Evolutionary conservation across 2,113 vertebrate species (phyloP).

Genomic region (Chascanopsetta lugubris): DNA sequence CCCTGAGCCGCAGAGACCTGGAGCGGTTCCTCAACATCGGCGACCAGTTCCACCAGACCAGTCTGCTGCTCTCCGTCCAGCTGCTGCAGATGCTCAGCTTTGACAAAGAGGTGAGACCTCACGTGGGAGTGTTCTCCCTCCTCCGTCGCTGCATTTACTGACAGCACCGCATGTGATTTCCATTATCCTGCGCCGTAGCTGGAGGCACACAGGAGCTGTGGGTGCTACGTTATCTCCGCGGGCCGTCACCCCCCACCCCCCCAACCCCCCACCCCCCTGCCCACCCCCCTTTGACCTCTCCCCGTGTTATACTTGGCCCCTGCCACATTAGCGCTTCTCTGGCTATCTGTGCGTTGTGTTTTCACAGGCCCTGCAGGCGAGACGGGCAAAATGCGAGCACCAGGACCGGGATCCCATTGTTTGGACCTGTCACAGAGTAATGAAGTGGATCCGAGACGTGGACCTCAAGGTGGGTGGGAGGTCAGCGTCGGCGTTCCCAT

Average conservation of each 20-base stretch:
- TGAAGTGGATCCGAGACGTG: slow-evolving; percentile 88
- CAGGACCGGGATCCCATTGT: slow-evolving; percentile 84
- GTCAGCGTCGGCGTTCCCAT: slow-evolving; percentile 25
- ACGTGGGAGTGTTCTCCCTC: too few species aligned
- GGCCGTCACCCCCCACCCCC: slow-evolving; percentile 14
- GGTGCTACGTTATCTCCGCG: slow-evolving; percentile 33
- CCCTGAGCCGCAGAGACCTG: slow-evolving; percentile 84
- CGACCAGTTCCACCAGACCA: slow-evolving; percentile 87
- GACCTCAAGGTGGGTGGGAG: slow-evolving; percentile 85
- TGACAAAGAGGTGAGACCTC: slow-evolving; percentile 85
- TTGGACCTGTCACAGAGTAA: slow-evolving; percentile 88
- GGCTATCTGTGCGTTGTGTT: slow-evolving; percentile 33
- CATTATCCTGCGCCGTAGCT: slow-evolving; percentile 5
- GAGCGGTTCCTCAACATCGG: slow-evolving; percentile 83
- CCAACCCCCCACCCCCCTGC: too few species aligned
- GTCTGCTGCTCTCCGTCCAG: slow-evolving; percentile 86
- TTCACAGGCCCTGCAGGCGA: slow-evolving; percentile 80
- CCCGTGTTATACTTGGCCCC: slow-evolving; percentile 16
- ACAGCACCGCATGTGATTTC: slow-evolving; percentile 16
- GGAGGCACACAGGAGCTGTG: slow-evolving; percentile 17
- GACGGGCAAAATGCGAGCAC: slow-evolving; percentile 83
- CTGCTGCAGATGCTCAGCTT: slow-evolving; percentile 86
- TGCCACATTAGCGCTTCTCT: slow-evolving; percentile 5
- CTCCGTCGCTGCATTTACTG: too few species aligned
- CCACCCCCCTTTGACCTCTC: slow-evolving; percentile 19